Evolutionary conservation across 2,113 vertebrate species (phyloP).

Genomic region (Turdus rufiventris): DNA sequence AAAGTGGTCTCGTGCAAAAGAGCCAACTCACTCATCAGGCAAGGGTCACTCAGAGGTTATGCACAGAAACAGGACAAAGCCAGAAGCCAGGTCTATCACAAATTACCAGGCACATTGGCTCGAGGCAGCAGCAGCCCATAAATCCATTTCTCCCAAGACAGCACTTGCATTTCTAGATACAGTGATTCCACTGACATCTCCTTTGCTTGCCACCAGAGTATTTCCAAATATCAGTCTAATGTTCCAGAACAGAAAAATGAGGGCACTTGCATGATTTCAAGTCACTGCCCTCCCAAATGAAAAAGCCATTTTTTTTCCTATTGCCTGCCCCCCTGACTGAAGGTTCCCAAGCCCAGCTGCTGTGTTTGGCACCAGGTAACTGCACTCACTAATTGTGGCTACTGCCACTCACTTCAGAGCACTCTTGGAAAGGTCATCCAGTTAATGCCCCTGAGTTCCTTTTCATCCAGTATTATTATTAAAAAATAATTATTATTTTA

Average conservation of each 20-base stretch:
- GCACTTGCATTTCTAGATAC: background rate
- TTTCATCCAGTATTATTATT: background rate
- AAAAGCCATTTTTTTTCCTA: background rate
- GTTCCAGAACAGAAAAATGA: background rate
- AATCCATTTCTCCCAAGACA: background rate
- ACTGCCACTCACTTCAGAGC: background rate
- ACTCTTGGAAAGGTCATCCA: background rate
- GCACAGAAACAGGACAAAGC: background rate
- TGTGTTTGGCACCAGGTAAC: background rate
- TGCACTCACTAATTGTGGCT: background rate
- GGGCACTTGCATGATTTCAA: background rate
- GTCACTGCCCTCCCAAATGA: background rate
- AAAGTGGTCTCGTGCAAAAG: background rate
- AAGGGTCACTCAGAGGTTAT: background rate
- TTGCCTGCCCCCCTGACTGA: background rate
- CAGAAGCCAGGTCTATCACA: background rate
- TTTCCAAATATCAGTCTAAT: slow-evolving; percentile 1
- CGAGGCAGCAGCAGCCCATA: background rate
- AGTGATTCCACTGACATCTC: background rate
- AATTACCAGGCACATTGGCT: background rate
- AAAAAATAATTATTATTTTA: background rate
- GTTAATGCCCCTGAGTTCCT: background rate
- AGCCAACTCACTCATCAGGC: background rate
- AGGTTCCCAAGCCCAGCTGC: background rate
- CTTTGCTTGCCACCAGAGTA: background rate